Conservation (phyloP, 2,797 vertebrate species). For the Pseudomugil gertrudae region DNA sequence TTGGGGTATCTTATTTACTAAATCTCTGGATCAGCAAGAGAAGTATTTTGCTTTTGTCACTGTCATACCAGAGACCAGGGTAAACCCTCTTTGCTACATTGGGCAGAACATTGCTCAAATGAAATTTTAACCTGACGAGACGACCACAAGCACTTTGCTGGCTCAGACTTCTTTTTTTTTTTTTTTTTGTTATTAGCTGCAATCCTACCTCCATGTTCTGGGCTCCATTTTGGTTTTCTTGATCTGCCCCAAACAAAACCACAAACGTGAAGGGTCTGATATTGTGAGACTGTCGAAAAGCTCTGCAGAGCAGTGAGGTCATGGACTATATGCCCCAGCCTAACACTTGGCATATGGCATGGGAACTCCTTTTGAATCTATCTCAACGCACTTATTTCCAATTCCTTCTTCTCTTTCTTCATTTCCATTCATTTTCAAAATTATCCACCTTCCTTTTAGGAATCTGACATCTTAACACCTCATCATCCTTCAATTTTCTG, state of each 20-base stretch:
- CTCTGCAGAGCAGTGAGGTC: constrained; percentile 75
- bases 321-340: constrained; percentile 71
- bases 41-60: constrained; percentile 51
- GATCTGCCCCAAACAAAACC: constrained; percentile 78
- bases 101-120: constrained; percentile 47
- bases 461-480: constrained; percentile 69
- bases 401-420: constrained; percentile 38
- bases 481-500: constrained; percentile 61
- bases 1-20: neutral
- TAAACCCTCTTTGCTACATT: constrained; percentile 51
- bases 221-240: constrained; percentile 76
- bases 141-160: constrained; percentile 80
- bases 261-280: constrained; percentile 70
- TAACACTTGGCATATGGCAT: constrained; percentile 71
- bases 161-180: constrained; percentile 30
- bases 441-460: constrained; percentile 53
- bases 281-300: constrained; percentile 62
- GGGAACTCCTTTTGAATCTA: constrained; percentile 76
- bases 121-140: constrained; percentile 71
- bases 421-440: constrained; percentile 45
- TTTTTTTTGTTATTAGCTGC: constrained; percentile 51
- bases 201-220: constrained; percentile 74
- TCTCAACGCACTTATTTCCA: constrained; percentile 56
- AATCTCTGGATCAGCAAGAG: constrained; percentile 40
- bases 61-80: constrained; percentile 46